Evolutionary conservation across 2,797 vertebrate species (phyloP), one percentile per base, ranked within the genome.

Genomic region (Brotogeris chrysoptera): DNA sequence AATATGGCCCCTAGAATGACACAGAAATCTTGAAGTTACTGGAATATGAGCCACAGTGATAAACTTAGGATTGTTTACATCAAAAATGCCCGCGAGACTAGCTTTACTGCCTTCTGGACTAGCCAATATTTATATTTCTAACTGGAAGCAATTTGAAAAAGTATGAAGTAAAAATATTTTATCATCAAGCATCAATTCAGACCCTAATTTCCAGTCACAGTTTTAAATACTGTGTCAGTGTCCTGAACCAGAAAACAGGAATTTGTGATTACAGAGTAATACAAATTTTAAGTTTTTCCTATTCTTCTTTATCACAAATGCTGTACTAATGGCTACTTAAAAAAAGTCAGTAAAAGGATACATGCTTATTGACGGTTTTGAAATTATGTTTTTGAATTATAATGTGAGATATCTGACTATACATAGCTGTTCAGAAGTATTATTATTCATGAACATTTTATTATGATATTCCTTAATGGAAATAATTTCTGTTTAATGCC

Each of bases 401-500:
- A 74, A 47, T 4, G 1, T n/a, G 23, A 80, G 24, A 59, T 78
- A 74, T 39, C n/a, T 44, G 52, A 90, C 53, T 47, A 80, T 27
- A 77, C 19, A 57, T 7, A 79, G 43, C 16, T 88, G 76, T 92
- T 72, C 49, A 79, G 46, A 90, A 90, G n/a, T 50, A 92, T 76
- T 55, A 87, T 82, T 71, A 87, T 43, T 87, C 4, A 72, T 55
- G 5, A 96, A 57, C 14, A 53, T 61, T 86, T 90, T 64, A 80
- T 87, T 77, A 84, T 13, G 3, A 44, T 88, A 80, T 81, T 82
- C 44, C 52, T 82, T 95, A 88, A 84, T 43, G 27, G 41, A 92
- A 84, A 71, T 77, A 85, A 90, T 77, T 90, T 80, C 55, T 93
- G 71, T 68, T 90, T 88, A 90, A 90, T 63, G 82, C 5, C 24